phyloP scores from a whole-genome alignment of 2,113 vertebrate species.

The Prochilodus magdalenae region DNA sequence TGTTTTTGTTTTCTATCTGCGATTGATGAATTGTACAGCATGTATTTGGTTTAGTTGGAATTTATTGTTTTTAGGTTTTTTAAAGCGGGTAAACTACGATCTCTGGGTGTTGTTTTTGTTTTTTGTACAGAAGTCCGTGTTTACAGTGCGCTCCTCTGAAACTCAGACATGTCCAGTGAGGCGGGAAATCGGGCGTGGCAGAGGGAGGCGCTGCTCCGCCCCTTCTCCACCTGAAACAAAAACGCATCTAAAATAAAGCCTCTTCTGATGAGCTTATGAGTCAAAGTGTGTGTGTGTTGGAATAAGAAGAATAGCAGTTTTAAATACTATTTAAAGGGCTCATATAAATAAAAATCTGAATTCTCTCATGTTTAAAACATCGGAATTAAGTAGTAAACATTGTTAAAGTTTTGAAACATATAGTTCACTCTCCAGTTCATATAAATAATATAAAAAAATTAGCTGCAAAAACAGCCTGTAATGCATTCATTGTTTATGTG shows the following conservation, averaged over 20 bases:
- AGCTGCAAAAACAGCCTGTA: no score
- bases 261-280: slow-evolving; percentile 62
- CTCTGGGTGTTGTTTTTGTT: slow-evolving; percentile 47
- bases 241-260: slow-evolving; percentile 71
- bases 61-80: slow-evolving; percentile 61
- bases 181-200: slow-evolving; percentile 22
- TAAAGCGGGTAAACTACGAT: slow-evolving; percentile 19
- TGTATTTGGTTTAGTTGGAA: slow-evolving; percentile 54
- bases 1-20: slow-evolving; percentile 40
- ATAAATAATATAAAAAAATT: no score
- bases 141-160: slow-evolving; percentile 72
- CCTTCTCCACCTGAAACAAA: slow-evolving; percentile 40
- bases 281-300: slow-evolving; percentile 12
- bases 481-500: no score
- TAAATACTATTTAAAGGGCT: background rate
- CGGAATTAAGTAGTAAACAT: no score
- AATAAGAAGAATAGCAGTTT: background rate
- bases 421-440: no score
- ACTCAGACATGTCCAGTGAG: slow-evolving; percentile 50
- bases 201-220: slow-evolving; percentile 31
- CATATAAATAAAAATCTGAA: no score
- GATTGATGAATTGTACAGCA: slow-evolving; percentile 60
- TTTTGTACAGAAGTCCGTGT: slow-evolving; percentile 79
- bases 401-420: no score
- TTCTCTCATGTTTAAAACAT: no score